These are phyloP conservation scores for Hyperoplus lanceolatus DNA, from an alignment of 2,797 vertebrate species.

Conservation along the genomic window DNA sequence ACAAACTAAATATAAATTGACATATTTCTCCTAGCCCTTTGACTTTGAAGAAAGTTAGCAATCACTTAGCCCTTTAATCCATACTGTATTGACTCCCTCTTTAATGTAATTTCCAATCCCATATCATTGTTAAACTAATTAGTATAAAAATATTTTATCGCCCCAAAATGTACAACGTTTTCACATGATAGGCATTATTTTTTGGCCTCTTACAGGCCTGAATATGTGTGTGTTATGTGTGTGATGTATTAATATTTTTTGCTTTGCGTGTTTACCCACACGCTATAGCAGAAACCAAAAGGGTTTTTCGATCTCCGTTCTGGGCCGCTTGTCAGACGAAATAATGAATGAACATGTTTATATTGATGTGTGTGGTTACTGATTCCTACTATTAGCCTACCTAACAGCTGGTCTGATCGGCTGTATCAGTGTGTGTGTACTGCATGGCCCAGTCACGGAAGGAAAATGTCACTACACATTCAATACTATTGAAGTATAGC, in stretches of 20 bases:
- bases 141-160: too few relatives aligned
- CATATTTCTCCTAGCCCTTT: too few relatives aligned
- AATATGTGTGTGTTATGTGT: too few relatives aligned
- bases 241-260: conserved; percentile 7
- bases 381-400: conserved; percentile 17
- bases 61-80: too few relatives aligned
- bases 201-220: too few relatives aligned
- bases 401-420: conserved; percentile 55
- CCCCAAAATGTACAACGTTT: too few relatives aligned
- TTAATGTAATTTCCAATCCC: too few relatives aligned
- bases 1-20: too few relatives aligned
- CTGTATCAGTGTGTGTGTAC: conserved; percentile 15
- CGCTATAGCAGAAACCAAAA: not conserved
- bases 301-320: conserved; percentile 63
- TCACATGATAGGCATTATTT: too few relatives aligned
- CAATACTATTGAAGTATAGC: conserved; percentile 13
- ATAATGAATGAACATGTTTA: conserved; percentile 56
- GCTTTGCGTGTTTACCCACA: conserved; percentile 47
- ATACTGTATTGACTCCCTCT: too few relatives aligned
- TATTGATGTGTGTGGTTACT: conserved; percentile 30
- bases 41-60: too few relatives aligned
- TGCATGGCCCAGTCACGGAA: conserved; percentile 7
- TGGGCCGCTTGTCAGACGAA: conserved; percentile 61
- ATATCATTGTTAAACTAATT: too few relatives aligned
- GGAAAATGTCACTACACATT: conserved; percentile 46